These are phyloP conservation scores for Idaea straminata DNA, from an alignment of 2,888 invertebrate species.

Conservation along the genomic window DNA sequence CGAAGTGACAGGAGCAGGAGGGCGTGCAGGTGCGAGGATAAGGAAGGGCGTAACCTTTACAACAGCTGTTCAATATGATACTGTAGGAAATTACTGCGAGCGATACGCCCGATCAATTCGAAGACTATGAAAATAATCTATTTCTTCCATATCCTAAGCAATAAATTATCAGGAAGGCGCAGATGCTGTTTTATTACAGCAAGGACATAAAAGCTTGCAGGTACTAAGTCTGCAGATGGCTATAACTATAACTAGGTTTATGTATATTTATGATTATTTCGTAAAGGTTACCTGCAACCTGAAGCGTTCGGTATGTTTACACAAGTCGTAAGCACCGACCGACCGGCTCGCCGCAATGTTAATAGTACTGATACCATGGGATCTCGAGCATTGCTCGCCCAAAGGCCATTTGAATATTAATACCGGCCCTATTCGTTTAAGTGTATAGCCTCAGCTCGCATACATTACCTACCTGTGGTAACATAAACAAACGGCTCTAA, in stretches of 20 bases:
- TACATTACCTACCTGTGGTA: slow-evolving; percentile 55
- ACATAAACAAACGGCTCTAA: slow-evolving; percentile 51
- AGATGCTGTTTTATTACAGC: slow-evolving; percentile 38
- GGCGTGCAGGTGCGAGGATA: slow-evolving; percentile 68
- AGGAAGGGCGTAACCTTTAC: slow-evolving; percentile 72
- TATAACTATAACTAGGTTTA: slow-evolving; percentile 28
- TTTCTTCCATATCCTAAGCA: slow-evolving; percentile 49
- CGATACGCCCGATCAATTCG: slow-evolving; percentile 47
- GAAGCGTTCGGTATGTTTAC: slow-evolving; percentile 40
- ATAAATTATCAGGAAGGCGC: slow-evolving; percentile 39
- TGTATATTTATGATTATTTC: slow-evolving; percentile 47
- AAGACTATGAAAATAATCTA: slow-evolving; percentile 59
- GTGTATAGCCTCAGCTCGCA: slow-evolving; percentile 49
- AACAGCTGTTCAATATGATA: slow-evolving; percentile 65
- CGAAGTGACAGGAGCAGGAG: slow-evolving; percentile 41
- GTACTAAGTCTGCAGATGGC: slow-evolving; percentile 48
- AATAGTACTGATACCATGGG: slow-evolving; percentile 61
- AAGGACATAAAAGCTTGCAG: slow-evolving; percentile 34
- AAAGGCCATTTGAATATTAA: slow-evolving; percentile 74
- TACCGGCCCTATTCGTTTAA: slow-evolving; percentile 56
- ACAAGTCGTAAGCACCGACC: slow-evolving; percentile 31
- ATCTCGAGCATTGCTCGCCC: slow-evolving; percentile 54
- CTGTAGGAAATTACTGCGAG: slow-evolving; percentile 49
- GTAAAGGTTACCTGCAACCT: slow-evolving; percentile 35
- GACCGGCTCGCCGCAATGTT: slow-evolving; percentile 51